These are phyloP conservation scores for Liparis tanakae DNA, from an alignment of 2,797 vertebrate genomes.

Conservation along the genomic window DNA sequence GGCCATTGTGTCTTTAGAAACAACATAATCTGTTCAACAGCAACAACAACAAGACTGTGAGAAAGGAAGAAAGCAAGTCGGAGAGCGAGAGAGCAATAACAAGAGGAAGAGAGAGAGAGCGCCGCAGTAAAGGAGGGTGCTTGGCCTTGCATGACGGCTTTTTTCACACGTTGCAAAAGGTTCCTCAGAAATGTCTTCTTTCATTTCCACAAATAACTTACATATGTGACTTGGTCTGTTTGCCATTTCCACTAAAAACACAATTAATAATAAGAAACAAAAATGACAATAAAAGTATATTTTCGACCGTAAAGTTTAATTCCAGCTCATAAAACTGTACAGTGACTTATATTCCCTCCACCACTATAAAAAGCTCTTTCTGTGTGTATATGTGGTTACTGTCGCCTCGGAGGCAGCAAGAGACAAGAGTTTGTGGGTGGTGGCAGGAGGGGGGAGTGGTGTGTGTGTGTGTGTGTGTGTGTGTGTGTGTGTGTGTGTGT, in stretches of 20 bases:
- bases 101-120: background rate
- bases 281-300: constrained; percentile 58
- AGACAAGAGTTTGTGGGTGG: constrained; percentile 39
- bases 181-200: constrained; percentile 54
- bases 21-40: constrained; percentile 29
- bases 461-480: too few relatives aligned
- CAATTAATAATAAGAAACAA: constrained; percentile 29
- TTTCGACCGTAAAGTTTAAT: constrained; percentile 55
- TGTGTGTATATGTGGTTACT: constrained; percentile 45
- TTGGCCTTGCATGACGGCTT: constrained; percentile 11
- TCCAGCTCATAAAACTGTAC: constrained; percentile 48
- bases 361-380: constrained; percentile 42
- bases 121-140: background rate
- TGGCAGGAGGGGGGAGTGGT: too few relatives aligned
- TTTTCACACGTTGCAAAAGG: constrained; percentile 74
- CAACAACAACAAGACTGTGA: constrained; percentile 8
- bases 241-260: constrained; percentile 6
- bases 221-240: constrained; percentile 12
- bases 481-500: too few relatives aligned
- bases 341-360: constrained; percentile 36
- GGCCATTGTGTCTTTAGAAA: constrained; percentile 34
- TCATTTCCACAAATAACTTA: constrained; percentile 25
- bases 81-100: background rate
- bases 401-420: constrained; percentile 56
- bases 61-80: background rate